A percentile compares a stretch with the other conserved stretches of the same genome.
Evolutionary conservation across 2,888 invertebrate species (phyloP).

Genomic region (Apamea epomidion): DNA sequence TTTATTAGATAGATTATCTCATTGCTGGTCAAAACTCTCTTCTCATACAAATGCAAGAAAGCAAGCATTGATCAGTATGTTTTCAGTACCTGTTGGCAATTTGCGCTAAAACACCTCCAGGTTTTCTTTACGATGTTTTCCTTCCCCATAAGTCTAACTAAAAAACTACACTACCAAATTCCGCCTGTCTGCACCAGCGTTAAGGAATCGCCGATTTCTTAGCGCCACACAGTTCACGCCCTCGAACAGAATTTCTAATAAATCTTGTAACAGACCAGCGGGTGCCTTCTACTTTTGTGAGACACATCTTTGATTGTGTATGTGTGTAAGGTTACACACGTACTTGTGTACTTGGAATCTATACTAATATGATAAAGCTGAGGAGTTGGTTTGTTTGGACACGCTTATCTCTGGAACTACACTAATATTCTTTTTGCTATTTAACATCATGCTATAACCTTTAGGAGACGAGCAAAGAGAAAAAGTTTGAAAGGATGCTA

Average conservation of each 20-base stretch:
- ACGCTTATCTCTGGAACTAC: neutral
- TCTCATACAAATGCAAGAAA: neutral
- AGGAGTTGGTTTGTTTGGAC: neutral
- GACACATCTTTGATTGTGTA: slow-evolving; percentile 23
- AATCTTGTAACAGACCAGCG: slow-evolving; percentile 50
- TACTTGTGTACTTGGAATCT: neutral
- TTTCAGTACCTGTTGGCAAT: neutral
- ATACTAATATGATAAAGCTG: neutral
- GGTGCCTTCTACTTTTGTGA: slow-evolving; percentile 28
- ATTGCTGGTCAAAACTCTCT: neutral
- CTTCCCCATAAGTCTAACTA: neutral
- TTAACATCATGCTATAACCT: no score
- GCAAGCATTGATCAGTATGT: neutral
- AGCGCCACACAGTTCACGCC: slow-evolving; percentile 40
- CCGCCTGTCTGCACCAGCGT: neutral
- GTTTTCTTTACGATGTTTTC: neutral
- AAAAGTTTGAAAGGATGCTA: neutral
- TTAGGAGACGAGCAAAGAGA: neutral
- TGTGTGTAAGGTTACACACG: neutral
- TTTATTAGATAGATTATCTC: neutral
- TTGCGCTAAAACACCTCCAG: neutral
- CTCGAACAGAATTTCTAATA: slow-evolving; percentile 56
- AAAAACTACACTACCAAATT: neutral
- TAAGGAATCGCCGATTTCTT: slow-evolving; percentile 26
- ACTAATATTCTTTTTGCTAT: neutral